phyloP scores from a whole-genome alignment of 2,797 vertebrate genomes.

The Poecilia gillii region DNA sequence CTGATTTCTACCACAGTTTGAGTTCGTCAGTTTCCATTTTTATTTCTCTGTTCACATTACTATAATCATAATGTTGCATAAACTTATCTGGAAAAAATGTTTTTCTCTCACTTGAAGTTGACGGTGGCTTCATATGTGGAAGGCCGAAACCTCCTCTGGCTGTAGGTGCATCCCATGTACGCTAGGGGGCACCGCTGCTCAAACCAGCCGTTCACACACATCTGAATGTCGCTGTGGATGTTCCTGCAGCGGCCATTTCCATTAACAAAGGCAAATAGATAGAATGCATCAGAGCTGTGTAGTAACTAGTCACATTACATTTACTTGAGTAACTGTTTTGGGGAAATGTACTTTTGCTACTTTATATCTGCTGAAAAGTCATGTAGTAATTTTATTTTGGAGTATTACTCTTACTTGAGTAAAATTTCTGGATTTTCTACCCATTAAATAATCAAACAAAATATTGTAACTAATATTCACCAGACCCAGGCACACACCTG shows the following conservation, averaged over 20 bases:
- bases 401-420: too few relatives aligned
- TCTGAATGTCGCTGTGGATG: conserved; percentile 92
- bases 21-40: background rate
- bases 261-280: background rate
- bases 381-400: too few relatives aligned
- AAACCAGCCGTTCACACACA: conserved; percentile 89
- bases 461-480: too few relatives aligned
- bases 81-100: too few relatives aligned
- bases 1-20: background rate
- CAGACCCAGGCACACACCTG: too few relatives aligned
- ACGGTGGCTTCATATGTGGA: conserved; percentile 84
- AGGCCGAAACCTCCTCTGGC: conserved; percentile 87
- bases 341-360: too few relatives aligned
- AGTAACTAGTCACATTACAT: too few relatives aligned
- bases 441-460: too few relatives aligned
- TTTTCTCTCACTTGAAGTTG: conserved; percentile 77
- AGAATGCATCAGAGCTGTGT: too few relatives aligned
- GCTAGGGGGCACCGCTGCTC: conserved; percentile 92
- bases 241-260: conserved; percentile 76
- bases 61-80: background rate
- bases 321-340: too few relatives aligned
- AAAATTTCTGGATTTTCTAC: too few relatives aligned
- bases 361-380: too few relatives aligned
- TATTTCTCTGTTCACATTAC: background rate
- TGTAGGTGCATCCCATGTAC: conserved; percentile 93